Percentiles rank a stretch among this genome's conserved stretches.
These are phyloP conservation scores for Otolemur garnettii DNA, from an alignment of 2,113 vertebrate species.

Conservation along the genomic window DNA sequence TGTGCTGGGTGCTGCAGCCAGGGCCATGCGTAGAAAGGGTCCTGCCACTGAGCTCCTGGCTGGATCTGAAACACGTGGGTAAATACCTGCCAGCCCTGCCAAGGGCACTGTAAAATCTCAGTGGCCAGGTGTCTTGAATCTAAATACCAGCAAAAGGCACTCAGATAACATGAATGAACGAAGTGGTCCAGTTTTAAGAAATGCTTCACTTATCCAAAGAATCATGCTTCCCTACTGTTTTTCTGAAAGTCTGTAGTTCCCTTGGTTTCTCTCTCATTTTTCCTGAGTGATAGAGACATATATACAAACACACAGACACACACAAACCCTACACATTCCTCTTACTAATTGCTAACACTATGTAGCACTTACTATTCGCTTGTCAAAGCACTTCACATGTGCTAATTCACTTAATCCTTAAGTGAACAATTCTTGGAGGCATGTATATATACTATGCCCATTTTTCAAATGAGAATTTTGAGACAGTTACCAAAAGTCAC, in stretches of 20 bases:
- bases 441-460: neutral
- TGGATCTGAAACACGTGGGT: neutral
- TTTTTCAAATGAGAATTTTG: constrained; percentile 30
- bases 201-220: neutral
- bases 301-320: neutral
- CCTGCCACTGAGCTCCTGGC: neutral
- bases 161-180: neutral
- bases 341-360: neutral
- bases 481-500: neutral
- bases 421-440: neutral
- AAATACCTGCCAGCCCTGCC: too few relatives aligned
- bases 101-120: neutral
- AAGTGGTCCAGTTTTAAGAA: constrained; percentile 12
- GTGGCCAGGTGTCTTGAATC: neutral
- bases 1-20: neutral
- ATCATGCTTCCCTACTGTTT: neutral
- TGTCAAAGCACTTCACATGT: neutral
- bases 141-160: neutral
- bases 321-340: neutral
- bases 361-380: neutral
- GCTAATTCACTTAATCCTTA: neutral
- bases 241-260: neutral
- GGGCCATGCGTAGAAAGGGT: neutral
- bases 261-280: neutral
- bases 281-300: neutral